Percentiles rank a stretch among this genome's conserved stretches.
Conservation (phyloP, 2,797 vertebrate genomes). For the Cirrhinus molitorella region DNA sequence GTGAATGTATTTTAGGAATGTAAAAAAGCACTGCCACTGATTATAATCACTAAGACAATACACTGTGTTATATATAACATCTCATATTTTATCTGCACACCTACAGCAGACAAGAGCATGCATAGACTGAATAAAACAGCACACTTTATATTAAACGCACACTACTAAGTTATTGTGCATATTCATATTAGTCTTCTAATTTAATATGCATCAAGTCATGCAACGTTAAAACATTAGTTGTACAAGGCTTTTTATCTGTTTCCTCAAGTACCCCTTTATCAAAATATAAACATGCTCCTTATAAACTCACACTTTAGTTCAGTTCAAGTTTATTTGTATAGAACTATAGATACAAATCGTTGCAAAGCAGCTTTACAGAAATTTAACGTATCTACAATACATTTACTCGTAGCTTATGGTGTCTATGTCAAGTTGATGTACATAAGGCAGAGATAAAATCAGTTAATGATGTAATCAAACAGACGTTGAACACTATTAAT, state of each 20-base stretch:
- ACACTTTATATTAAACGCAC: not conserved
- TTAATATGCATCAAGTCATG: not conserved
- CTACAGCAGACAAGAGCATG: not conserved
- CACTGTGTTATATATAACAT: not conserved
- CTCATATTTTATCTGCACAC: not conserved
- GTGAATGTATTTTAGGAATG: not conserved
- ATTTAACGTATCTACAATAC: too few species aligned
- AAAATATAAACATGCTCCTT: not conserved
- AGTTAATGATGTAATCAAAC: too few species aligned
- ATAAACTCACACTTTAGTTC: not conserved
- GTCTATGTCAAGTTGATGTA: too few species aligned
- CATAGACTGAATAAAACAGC: not conserved
- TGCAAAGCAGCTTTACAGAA: too few species aligned
- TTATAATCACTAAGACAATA: not conserved
- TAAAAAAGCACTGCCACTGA: not conserved
- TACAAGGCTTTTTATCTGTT: not conserved
- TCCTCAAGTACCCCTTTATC: not conserved
- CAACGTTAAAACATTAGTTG: not conserved
- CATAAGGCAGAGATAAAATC: too few species aligned
- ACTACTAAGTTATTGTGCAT: not conserved
- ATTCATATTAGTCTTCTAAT: not conserved
- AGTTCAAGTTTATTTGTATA: too few species aligned
- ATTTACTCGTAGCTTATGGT: too few species aligned
- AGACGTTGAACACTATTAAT: too few species aligned
- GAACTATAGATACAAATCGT: too few species aligned